Evolutionary conservation across 2,797 vertebrate species (phyloP).

Genomic region (Mionectes olivaceus): DNA sequence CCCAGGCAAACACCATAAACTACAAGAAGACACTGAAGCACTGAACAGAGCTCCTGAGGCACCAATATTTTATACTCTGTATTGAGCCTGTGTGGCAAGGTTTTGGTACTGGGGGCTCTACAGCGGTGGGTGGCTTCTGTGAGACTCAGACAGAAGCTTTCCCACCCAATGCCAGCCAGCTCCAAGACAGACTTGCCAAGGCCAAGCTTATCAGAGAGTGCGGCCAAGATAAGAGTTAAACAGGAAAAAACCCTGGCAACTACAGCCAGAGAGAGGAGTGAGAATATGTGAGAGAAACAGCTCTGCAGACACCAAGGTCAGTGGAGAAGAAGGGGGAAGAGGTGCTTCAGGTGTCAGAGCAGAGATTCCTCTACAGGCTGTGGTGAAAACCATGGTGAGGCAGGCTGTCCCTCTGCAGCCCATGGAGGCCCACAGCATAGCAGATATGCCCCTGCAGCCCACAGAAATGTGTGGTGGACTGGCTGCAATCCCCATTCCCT

Average conservation of each 20-base stretch:
- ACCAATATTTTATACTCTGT: neutral
- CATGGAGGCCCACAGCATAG: neutral
- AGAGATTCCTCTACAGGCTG: accelerated
- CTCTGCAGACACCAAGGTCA: neutral
- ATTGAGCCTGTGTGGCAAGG: neutral
- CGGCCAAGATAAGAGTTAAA: neutral
- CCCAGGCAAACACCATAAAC: neutral
- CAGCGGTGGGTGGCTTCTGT: neutral
- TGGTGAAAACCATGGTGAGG: neutral
- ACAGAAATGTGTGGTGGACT: neutral
- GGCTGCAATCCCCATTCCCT: neutral
- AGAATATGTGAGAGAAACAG: neutral
- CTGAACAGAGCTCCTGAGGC: neutral
- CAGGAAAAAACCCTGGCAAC: neutral
- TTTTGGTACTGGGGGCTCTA: neutral
- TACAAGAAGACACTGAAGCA: neutral
- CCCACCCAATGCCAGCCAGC: accelerated
- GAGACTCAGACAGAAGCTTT: neutral
- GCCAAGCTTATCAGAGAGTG: neutral
- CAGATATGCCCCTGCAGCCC: neutral
- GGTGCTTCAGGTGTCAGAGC: neutral
- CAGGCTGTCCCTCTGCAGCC: neutral
- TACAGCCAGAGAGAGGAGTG: neutral
- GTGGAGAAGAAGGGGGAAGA: neutral
- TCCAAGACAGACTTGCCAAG: neutral